These are phyloP conservation scores for Parapsyche elsis DNA, from an alignment of 1,140 invertebrate genomes.

Conservation along the genomic window DNA sequence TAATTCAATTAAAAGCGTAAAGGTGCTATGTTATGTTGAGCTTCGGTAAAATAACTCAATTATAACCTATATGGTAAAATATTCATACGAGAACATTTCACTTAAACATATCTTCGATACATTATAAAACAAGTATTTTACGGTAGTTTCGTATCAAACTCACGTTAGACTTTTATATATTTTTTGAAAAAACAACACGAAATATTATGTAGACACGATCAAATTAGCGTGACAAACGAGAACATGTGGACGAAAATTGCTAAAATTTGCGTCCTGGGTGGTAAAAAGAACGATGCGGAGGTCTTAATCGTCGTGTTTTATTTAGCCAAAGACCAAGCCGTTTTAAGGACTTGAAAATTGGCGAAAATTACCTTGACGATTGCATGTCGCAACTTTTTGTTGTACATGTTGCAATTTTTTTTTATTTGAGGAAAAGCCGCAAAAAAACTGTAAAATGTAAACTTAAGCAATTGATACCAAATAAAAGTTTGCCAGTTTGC, in stretches of 20 bases:
- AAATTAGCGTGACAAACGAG: neutral
- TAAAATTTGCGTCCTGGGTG: conserved; percentile 19
- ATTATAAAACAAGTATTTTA: neutral
- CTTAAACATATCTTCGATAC: neutral
- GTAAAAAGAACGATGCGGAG: neutral
- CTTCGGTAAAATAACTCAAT: conserved; percentile 27
- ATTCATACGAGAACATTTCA: conserved; percentile 24
- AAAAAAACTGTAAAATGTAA: too few relatives aligned
- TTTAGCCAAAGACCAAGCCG: conserved; percentile 26
- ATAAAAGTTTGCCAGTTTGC: too few relatives aligned
- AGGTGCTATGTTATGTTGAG: conserved; percentile 12
- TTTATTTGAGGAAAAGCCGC: too few relatives aligned
- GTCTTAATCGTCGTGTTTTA: conserved; percentile 31
- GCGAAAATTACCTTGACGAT: neutral
- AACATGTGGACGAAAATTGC: neutral
- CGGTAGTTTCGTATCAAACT: too few relatives aligned
- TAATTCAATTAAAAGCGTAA: conserved; percentile 25
- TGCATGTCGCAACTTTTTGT: too few relatives aligned
- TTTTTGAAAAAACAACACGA: too few relatives aligned
- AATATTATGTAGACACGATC: too few relatives aligned
- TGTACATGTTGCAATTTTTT: too few relatives aligned
- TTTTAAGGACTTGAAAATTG: conserved; percentile 18
- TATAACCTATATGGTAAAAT: conserved; percentile 26
- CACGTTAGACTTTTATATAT: too few relatives aligned
- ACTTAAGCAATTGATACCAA: too few relatives aligned